Conservation (phyloP, 2,113 vertebrate genomes). For the Bolborhynchus lineola region DNA sequence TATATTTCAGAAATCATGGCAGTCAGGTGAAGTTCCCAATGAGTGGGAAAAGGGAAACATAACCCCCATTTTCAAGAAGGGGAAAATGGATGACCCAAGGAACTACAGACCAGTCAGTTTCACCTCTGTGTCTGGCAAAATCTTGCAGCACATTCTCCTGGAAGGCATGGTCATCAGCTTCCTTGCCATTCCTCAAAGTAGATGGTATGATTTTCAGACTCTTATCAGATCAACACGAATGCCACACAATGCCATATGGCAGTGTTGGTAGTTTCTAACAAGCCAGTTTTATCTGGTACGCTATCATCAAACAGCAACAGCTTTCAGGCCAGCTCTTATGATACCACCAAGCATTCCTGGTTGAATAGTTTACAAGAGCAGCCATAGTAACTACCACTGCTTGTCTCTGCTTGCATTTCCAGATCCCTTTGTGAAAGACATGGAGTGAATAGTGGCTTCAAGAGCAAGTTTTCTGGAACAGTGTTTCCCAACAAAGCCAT, state of each 20-base stretch:
- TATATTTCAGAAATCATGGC: too few relatives aligned
- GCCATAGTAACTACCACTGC: background rate
- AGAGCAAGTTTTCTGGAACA: background rate
- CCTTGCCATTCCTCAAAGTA: background rate
- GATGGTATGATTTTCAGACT: background rate
- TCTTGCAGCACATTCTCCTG: too few relatives aligned
- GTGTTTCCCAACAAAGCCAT: background rate
- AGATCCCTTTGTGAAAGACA: background rate
- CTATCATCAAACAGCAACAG: background rate
- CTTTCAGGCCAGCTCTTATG: background rate
- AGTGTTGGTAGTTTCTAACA: accelerated
- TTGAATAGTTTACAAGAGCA: background rate
- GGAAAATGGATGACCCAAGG: too few relatives aligned
- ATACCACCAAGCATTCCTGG: background rate
- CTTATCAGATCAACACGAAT: background rate
- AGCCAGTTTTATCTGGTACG: background rate
- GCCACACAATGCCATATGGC: too few relatives aligned
- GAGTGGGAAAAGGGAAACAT: too few relatives aligned
- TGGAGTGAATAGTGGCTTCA: background rate
- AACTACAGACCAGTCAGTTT: too few relatives aligned
- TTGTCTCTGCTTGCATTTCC: background rate
- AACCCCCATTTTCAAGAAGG: too few relatives aligned
- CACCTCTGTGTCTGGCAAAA: too few relatives aligned
- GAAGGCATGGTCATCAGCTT: background rate
- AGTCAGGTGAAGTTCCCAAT: too few relatives aligned